A percentile compares a stretch with the other conserved stretches of the same genome.
phyloP scores from a whole-genome alignment of 2,888 invertebrate genomes.

The Tetramorium bicarinatum region DNA sequence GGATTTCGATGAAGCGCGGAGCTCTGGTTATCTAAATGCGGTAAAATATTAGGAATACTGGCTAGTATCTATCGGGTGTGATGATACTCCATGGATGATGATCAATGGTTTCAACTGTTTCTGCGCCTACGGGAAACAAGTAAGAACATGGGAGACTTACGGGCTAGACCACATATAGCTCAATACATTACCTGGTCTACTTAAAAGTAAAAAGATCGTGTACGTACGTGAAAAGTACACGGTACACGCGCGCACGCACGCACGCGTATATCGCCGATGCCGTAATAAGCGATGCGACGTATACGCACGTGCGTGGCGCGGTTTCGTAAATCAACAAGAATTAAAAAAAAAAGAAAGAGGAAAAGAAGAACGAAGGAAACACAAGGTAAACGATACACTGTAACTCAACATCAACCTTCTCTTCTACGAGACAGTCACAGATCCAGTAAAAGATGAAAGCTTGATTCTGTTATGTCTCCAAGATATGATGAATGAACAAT shows the following conservation, averaged over 20 bases:
- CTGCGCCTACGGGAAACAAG: conserved; percentile 64
- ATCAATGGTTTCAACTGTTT: conserved; percentile 58
- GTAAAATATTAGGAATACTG: conserved; percentile 43
- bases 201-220: conserved; percentile 46
- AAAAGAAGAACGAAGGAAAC: conserved; percentile 59
- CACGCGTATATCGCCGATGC: conserved; percentile 18
- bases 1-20: conserved; percentile 58
- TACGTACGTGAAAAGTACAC: conserved; percentile 38
- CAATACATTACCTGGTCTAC: conserved; percentile 81
- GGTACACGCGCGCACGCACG: conserved; percentile 14
- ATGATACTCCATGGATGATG: conserved; percentile 65
- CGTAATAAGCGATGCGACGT: conserved; percentile 14
- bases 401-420: conserved; percentile 74
- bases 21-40: conserved; percentile 53
- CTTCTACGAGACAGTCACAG: conserved; percentile 72
- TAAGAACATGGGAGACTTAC: conserved; percentile 70
- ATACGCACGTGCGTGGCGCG: conserved; percentile 39
- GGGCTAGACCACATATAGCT: conserved; percentile 77
- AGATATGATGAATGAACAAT: conserved; percentile 52
- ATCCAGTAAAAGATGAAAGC: conserved; percentile 70
- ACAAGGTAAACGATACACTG: conserved; percentile 37
- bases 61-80: conserved; percentile 56
- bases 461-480: conserved; percentile 46
- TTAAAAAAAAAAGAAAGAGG: conserved; percentile 45
- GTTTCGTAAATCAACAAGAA: conserved; percentile 31